A percentile compares a stretch with the other conserved stretches of the same genome.
phyloP scores from a whole-genome alignment of 2,113 vertebrate genomes.

The Camelus bactrianus region DNA sequence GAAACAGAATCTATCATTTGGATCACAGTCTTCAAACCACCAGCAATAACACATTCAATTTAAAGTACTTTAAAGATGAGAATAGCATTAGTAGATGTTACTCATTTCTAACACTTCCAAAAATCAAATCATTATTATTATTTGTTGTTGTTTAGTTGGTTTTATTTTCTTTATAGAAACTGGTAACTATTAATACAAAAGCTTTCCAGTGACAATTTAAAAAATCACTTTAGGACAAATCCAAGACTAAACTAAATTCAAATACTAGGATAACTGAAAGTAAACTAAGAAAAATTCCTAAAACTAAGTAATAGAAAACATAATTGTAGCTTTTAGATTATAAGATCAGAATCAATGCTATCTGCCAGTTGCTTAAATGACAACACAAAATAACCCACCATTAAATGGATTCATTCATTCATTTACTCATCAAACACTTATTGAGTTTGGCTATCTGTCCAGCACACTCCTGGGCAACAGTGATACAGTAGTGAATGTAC shows the following conservation, averaged over 20 bases:
- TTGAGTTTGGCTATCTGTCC: not conserved
- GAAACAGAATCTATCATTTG: not conserved
- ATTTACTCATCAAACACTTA: not conserved
- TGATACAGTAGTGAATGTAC: not conserved
- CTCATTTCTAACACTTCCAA: not conserved
- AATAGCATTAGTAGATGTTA: slow-evolving; percentile 18
- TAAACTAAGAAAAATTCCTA: slow-evolving; percentile 33
- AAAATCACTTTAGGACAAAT: slow-evolving; percentile 8
- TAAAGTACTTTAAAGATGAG: slow-evolving; percentile 1
- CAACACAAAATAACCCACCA: slow-evolving; percentile 22
- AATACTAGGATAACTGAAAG: not conserved
- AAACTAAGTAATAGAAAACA: not conserved
- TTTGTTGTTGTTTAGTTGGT: not conserved
- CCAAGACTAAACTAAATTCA: not conserved
- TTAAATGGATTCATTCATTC: not conserved
- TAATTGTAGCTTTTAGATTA: not conserved
- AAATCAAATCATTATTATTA: not conserved
- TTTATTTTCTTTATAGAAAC: slow-evolving; percentile 34
- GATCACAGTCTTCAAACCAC: not conserved
- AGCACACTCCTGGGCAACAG: not conserved
- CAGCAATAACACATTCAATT: not conserved
- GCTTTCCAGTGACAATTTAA: not conserved
- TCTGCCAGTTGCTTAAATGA: not conserved
- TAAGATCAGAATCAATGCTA: slow-evolving; percentile 23
- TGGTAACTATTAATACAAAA: not conserved